Evolutionary conservation across 2,888 invertebrate species (phyloP).

Genomic region (Tolmerus cingulatus): DNA sequence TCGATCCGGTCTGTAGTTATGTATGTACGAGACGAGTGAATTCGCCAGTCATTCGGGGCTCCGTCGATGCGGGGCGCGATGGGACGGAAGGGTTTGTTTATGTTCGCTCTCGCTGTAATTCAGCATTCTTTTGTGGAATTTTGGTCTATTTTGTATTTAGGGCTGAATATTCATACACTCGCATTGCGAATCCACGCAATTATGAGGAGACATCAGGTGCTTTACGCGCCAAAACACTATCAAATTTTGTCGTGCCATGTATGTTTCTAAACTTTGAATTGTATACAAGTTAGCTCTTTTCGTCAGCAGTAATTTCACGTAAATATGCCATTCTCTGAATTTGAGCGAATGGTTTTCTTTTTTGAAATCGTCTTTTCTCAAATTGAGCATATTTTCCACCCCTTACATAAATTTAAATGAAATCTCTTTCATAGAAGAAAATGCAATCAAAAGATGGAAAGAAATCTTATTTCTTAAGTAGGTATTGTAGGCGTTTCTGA

Average conservation of each 20-base stretch:
- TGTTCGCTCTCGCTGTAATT: neutral
- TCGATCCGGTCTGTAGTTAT: constrained; percentile 36
- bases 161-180: neutral
- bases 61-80: neutral
- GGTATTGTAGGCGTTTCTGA: too few species aligned
- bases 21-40: neutral
- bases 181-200: neutral
- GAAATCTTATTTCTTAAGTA: too few species aligned
- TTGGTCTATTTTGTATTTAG: neutral
- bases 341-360: too few species aligned
- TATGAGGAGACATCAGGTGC: neutral
- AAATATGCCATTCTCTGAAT: too few species aligned
- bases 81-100: neutral
- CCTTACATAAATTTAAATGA: too few species aligned
- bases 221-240: neutral
- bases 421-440: too few species aligned
- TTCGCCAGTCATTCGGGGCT: neutral
- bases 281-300: too few species aligned
- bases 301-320: too few species aligned
- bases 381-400: too few species aligned
- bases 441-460: too few species aligned
- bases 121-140: neutral
- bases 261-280: too few species aligned
- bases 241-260: neutral
- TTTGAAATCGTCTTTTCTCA: too few species aligned